Percentiles rank a stretch among this genome's conserved stretches.
Conservation (phyloP, 2,797 vertebrate species). For the Danio tinwini region DNA sequence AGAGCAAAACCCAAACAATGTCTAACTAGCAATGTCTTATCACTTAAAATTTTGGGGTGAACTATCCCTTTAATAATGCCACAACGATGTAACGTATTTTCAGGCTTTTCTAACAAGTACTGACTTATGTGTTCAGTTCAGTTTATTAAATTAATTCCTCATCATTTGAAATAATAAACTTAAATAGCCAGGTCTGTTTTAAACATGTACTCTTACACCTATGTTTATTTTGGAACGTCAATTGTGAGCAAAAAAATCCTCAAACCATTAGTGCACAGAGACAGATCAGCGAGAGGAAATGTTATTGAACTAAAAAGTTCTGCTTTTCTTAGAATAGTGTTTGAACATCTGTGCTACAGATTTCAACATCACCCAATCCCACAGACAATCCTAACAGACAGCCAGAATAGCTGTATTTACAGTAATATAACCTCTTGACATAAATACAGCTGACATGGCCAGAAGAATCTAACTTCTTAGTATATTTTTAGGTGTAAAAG, state of each 20-base stretch:
- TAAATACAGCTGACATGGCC: constrained; percentile 28
- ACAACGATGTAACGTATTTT: neutral
- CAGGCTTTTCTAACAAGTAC: neutral
- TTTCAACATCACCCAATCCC: constrained; percentile 31
- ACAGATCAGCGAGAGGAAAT: constrained; percentile 24
- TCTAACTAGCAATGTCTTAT: no score
- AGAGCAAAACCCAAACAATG: no score
- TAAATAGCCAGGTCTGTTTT: neutral
- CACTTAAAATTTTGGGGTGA: no score
- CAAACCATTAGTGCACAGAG: neutral
- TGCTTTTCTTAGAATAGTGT: constrained; percentile 50
- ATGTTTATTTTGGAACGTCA: constrained; percentile 21
- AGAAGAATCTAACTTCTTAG: neutral
- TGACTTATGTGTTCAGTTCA: neutral
- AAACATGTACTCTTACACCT: neutral
- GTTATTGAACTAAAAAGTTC: neutral
- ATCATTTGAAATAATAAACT: neutral
- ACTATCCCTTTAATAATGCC: no score
- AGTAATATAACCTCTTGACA: constrained; percentile 47
- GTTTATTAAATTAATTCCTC: neutral
- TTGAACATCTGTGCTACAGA: constrained; percentile 53
- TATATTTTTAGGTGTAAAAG: constrained; percentile 25
- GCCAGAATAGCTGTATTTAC: constrained; percentile 54
- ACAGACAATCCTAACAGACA: constrained; percentile 48
- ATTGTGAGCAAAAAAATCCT: constrained; percentile 18